Evolutionary conservation across 2,797 vertebrate genomes (phyloP), one percentile per base, ranked within the genome.

Genomic region (Molossus alvarezi): DNA sequence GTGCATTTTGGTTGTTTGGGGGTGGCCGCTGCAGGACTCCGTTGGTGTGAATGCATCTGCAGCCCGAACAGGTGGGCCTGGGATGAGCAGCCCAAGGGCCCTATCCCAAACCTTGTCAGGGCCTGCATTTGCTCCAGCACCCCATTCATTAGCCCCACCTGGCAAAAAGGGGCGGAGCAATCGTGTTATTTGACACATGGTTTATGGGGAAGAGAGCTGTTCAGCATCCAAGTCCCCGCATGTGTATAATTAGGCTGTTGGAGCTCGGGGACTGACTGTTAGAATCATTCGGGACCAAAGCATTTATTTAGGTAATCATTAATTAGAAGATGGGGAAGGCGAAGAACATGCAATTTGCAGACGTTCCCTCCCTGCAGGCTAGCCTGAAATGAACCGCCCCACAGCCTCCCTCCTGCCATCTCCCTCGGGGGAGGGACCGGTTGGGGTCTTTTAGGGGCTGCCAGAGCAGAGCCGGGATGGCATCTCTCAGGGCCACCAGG

Each of bases 281-380:
- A 76, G 90, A 73, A 55, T 95, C 53, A 60, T 84, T 69, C 0
- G 7, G 67, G 87, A 92, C 53, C 1, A 3, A 77, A 94, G 80
- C 82, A 75, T 88, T 96, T 96, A 95, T 94, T 97, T 95, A 95
- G 80, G 95, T 95, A 95, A 97, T 96, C 89, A 88, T 96, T 97
- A 97, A 95, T 82, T 88, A 25, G 91, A 90, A 93, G 79, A 94
- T 25, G 27, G 55, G 41, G 33, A 72, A 83, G 88, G 85, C 80
- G 90, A 76, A 87, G 92, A 79, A 64, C 67, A 37, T 51, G 69
- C 37, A 57, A 23, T 96, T 75, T 96, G 88, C 81, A 86, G 45
- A 71, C 5, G 1, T 81, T 75, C 48, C 41, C 53, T 82, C 90
- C 82, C 88, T 81, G 13, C 53, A 93, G 95, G 75, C 72, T 60